Evolutionary conservation across 2,113 vertebrate genomes (phyloP).

Genomic region (Percopsis transmontana): DNA sequence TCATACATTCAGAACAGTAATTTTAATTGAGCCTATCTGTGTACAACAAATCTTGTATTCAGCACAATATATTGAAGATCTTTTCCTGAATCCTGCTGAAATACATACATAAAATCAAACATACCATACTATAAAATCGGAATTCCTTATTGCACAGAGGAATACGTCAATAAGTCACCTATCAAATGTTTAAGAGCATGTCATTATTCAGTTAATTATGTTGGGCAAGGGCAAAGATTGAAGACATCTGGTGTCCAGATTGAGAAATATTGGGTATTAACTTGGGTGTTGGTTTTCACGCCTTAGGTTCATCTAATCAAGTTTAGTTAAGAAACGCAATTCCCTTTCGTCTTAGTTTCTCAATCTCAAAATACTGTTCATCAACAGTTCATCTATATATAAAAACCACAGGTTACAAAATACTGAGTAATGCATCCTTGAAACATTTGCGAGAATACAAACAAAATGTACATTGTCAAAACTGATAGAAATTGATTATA

Average conservation of each 20-base stretch:
- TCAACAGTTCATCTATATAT: too few relatives aligned
- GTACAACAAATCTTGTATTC: slow-evolving; percentile 2
- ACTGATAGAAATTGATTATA: background rate
- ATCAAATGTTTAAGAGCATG: slow-evolving; percentile 20
- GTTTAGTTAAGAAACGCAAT: background rate
- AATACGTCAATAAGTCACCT: background rate
- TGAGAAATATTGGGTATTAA: slow-evolving; percentile 19
- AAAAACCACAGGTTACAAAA: too few relatives aligned
- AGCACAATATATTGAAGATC: background rate
- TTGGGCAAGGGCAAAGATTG: too few relatives aligned
- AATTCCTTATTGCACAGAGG: background rate
- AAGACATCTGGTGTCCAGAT: slow-evolving; percentile 64
- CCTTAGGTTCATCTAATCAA: slow-evolving; percentile 21
- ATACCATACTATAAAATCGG: slow-evolving; percentile 1
- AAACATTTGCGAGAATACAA: background rate
- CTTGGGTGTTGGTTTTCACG: slow-evolving; percentile 32
- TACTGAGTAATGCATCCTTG: too few relatives aligned
- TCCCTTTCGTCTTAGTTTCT: background rate
- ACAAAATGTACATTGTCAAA: background rate
- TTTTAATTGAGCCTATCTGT: slow-evolving; percentile 11
- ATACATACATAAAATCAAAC: background rate
- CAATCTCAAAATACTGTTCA: too few relatives aligned
- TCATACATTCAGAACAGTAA: background rate
- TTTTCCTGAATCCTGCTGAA: background rate
- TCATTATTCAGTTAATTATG: slow-evolving; percentile 36